phyloP scores from a whole-genome alignment of 1,140 invertebrate genomes.

The Bombus huntii region DNA sequence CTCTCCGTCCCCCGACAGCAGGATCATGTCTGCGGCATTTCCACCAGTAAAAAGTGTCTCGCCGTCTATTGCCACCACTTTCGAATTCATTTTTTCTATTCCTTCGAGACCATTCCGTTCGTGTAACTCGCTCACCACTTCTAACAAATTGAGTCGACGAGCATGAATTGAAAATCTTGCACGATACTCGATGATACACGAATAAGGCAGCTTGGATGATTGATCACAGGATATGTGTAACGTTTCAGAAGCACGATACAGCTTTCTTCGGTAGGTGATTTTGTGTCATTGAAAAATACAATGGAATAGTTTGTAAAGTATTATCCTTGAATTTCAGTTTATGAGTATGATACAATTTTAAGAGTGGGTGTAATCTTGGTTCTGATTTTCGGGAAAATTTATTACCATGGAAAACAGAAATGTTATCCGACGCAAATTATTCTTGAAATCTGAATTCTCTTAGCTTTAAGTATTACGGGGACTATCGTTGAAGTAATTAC shows the following conservation, averaged over 20 bases:
- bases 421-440: neutral
- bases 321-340: neutral
- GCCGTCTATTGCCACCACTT: neutral
- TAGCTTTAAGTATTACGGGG: no score
- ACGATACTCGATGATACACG: neutral
- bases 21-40: constrained; percentile 46
- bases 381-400: neutral
- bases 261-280: neutral
- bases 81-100: neutral
- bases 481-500: no score
- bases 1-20: neutral
- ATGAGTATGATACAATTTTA: neutral
- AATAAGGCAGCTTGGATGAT: no score
- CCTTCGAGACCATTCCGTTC: neutral
- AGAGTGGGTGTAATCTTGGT: neutral
- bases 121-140: neutral
- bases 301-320: no score
- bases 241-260: neutral
- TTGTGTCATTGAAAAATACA: no score
- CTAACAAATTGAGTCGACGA: neutral
- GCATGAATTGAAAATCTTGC: neutral
- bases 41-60: constrained; percentile 9
- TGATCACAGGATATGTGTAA: neutral
- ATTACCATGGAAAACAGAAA: neutral
- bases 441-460: neutral